Evolutionary conservation across 2,797 vertebrate species (phyloP).

Genomic region (Xiphophorus birchmanni): DNA sequence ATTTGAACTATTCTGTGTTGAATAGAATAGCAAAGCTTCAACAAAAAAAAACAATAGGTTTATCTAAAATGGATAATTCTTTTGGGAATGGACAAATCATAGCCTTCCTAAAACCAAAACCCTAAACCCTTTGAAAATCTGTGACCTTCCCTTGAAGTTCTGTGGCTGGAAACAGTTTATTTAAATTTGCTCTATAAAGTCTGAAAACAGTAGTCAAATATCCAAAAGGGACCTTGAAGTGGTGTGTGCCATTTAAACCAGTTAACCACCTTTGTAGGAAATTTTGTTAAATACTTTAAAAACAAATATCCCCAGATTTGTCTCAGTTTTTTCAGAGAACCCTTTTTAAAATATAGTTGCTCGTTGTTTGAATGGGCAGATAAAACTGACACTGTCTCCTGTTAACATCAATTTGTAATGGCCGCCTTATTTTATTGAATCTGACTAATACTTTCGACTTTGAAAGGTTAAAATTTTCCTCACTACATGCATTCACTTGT

Average conservation of each 20-base stretch:
- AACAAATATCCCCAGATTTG: not conserved
- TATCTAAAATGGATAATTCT: not conserved
- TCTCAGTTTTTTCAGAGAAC: not conserved
- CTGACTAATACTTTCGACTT: not conserved
- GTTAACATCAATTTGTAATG: not conserved
- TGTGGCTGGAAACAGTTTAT: not conserved
- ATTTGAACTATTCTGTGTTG: not conserved
- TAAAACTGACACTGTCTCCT: not conserved
- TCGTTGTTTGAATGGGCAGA: not conserved
- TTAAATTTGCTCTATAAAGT: not conserved
- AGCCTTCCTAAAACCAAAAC: not conserved
- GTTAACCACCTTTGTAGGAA: not conserved
- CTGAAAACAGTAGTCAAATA: not conserved
- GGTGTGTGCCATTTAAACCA: not conserved
- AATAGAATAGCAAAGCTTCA: not conserved
- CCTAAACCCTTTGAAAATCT: not conserved
- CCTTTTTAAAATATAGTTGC: not conserved
- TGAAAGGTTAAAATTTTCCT: not conserved
- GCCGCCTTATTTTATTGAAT: not conserved
- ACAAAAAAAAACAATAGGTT: not conserved
- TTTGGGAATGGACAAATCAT: not conserved
- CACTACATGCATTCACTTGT: constrained; percentile 24
- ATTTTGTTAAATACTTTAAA: not conserved
- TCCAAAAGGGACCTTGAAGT: not conserved
- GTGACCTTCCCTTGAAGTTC: not conserved